Conservation (phyloP, 37 sponge, comb jelly and placozoan species). For the Lycopodina hypogea region DNA sequence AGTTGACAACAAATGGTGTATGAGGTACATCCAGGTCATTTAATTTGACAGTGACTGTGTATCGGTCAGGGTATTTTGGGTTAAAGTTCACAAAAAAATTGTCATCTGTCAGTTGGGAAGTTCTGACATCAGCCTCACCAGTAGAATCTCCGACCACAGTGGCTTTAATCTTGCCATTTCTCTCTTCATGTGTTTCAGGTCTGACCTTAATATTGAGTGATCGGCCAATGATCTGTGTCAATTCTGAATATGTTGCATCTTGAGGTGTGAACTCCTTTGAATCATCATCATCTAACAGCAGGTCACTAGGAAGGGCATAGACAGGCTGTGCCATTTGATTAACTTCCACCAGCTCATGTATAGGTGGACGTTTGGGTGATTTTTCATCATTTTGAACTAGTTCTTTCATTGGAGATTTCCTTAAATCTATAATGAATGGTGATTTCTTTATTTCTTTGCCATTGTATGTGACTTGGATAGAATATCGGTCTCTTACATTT, state of each 20-base stretch:
- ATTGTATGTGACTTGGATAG: conserved; percentile 24
- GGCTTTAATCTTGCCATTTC: conserved; percentile 30
- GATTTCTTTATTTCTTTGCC: conserved; percentile 47
- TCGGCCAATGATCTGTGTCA: conserved; percentile 15
- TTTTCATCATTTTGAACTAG: conserved; percentile 13
- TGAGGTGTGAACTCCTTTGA: not conserved
- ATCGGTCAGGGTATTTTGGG: conserved; percentile 53
- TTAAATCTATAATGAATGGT: conserved; percentile 45
- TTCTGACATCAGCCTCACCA: conserved; percentile 1
- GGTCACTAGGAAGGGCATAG: not conserved
- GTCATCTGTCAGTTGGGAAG: not conserved
- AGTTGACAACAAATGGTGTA: conserved; percentile 57
- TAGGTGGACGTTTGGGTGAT: not conserved
- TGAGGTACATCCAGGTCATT: conserved; percentile 33
- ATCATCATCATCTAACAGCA: not conserved
- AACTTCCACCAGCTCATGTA: not conserved
- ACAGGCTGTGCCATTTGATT: not conserved
- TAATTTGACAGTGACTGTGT: conserved; percentile 44
- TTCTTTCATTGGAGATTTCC: not conserved
- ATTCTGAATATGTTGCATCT: not conserved
- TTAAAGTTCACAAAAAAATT: conserved; percentile 39
- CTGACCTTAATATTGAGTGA: conserved; percentile 31
- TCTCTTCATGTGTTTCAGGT: conserved; percentile 3
- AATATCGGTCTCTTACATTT: conserved; percentile 38
- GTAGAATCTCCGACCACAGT: conserved; percentile 40